phyloP scores from a whole-genome alignment of 2,797 vertebrate genomes.

The Emydoidea blandingii region DNA sequence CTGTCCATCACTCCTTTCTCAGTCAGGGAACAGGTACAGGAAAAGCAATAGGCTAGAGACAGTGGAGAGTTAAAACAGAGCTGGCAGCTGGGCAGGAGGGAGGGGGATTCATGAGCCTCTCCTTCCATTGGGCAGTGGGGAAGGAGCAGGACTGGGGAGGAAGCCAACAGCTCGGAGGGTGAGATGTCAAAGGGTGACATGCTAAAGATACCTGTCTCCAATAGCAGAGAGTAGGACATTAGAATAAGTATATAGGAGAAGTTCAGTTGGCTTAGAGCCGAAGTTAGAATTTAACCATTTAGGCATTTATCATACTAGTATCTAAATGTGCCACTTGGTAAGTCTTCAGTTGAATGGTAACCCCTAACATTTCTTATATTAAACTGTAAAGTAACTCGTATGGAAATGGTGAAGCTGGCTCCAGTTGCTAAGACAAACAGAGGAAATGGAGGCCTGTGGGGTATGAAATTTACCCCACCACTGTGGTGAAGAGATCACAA shows the following conservation, averaged over 20 bases:
- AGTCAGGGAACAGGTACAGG: not conserved
- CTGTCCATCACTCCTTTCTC: not conserved
- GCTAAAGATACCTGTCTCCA: not conserved
- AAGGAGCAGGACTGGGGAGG: not conserved
- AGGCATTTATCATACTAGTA: not conserved
- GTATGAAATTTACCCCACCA: not conserved
- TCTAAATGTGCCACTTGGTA: not conserved
- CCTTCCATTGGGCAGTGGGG: not conserved
- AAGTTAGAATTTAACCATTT: not conserved
- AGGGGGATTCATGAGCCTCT: not conserved
- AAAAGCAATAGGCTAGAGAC: not conserved
- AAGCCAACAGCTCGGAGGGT: not conserved
- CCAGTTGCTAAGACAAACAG: not conserved
- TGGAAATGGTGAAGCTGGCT: not conserved
- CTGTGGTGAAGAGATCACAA: conserved; percentile 7
- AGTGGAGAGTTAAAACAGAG: not conserved
- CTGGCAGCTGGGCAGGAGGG: not conserved
- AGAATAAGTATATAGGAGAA: not conserved
- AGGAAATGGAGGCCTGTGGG: not conserved
- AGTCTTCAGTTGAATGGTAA: not conserved
- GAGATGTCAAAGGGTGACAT: not conserved
- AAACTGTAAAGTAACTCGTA: not conserved
- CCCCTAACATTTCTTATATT: not conserved
- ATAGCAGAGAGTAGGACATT: not conserved
- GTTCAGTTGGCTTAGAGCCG: not conserved